These are phyloP conservation scores for Thalassophryne amazonica DNA, from an alignment of 2,797 vertebrate genomes.

Conservation along the genomic window DNA sequence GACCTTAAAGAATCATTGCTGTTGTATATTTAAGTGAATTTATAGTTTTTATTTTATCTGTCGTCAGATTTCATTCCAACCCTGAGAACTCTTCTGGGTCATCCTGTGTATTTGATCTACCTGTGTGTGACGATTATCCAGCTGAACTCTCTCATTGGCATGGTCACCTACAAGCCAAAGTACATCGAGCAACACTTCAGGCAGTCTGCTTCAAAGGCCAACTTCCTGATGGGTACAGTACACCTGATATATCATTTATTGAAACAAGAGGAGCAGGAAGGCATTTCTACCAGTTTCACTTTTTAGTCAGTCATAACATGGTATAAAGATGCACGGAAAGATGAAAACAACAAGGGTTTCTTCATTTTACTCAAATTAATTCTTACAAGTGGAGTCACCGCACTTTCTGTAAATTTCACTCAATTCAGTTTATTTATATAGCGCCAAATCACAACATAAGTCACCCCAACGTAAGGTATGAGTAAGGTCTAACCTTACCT, in stretches of 20 bases:
- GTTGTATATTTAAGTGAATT: background rate
- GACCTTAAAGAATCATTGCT: too few species aligned
- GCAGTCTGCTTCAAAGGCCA: conserved; percentile 82
- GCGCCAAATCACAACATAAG: too few species aligned
- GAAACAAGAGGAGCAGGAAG: background rate
- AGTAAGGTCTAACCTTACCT: too few species aligned
- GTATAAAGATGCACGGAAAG: too few species aligned
- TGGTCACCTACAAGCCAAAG: conserved; percentile 86
- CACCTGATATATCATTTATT: too few species aligned
- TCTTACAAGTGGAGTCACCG: background rate
- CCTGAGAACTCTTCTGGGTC: conserved; percentile 81
- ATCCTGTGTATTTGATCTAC: conserved; percentile 78
- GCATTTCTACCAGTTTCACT: background rate
- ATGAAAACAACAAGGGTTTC: too few species aligned
- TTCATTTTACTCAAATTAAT: background rate
- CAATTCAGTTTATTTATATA: too few species aligned
- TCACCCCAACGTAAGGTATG: too few species aligned
- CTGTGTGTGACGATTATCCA: conserved; percentile 76
- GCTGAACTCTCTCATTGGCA: conserved; percentile 79
- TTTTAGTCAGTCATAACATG: too few species aligned
- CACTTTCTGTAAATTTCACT: background rate
- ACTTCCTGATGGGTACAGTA: conserved; percentile 78
- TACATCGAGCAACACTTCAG: conserved; percentile 92
- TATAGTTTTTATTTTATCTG: background rate
- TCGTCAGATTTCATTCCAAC: conserved; percentile 82